Conservation (phyloP, 2,113 vertebrate genomes). For the Leptobrachium leishanense region DNA sequence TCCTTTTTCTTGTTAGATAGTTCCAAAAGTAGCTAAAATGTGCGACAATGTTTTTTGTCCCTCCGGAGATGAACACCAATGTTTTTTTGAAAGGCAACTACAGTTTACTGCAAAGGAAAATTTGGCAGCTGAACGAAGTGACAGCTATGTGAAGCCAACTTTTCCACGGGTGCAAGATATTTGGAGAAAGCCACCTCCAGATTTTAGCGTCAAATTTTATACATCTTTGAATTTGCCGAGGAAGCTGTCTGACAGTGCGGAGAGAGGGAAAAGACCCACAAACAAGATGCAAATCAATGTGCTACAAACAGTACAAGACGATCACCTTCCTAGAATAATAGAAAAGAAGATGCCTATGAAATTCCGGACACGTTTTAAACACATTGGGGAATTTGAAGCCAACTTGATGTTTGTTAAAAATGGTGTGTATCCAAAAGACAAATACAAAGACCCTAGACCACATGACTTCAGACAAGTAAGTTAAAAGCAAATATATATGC, state of each 20-base stretch:
- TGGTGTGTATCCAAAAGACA: constrained; percentile 54
- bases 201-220: constrained; percentile 64
- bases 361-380: constrained; percentile 59
- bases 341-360: constrained; percentile 31
- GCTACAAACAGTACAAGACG: constrained; percentile 9
- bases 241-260: constrained; percentile 21
- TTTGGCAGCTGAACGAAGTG: constrained; percentile 48
- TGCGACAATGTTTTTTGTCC: not conserved
- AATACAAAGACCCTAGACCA: constrained; percentile 63
- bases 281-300: constrained; percentile 19
- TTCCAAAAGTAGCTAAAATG: constrained; percentile 48
- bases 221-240: constrained; percentile 46
- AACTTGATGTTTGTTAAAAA: constrained; percentile 63
- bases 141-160: constrained; percentile 36
- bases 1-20: too few relatives aligned
- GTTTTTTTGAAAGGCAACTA: constrained; percentile 57
- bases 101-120: constrained; percentile 53
- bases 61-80: constrained; percentile 2
- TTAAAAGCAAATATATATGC: not conserved
- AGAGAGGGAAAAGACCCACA: constrained; percentile 2
- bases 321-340: constrained; percentile 32
- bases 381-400: constrained; percentile 52
- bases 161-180: constrained; percentile 5
- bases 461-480: constrained; percentile 65
- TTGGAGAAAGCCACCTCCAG: constrained; percentile 60